phyloP scores from a whole-genome alignment of 1,140 invertebrate genomes.

The Panagrolaimus sp. region DNA sequence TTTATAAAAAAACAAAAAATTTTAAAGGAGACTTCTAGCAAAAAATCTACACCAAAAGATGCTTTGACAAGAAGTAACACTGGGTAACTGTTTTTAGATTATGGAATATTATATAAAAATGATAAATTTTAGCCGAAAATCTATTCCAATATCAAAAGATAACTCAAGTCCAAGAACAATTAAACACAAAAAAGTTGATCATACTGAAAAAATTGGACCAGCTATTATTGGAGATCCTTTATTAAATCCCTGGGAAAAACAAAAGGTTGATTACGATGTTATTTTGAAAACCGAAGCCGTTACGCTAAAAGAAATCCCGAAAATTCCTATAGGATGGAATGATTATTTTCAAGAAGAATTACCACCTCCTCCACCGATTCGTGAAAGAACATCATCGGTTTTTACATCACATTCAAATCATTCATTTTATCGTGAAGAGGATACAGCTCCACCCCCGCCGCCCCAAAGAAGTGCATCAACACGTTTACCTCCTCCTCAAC shows the following conservation, averaged over 20 bases:
- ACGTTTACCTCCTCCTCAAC: background rate
- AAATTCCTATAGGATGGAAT: background rate
- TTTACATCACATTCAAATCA: background rate
- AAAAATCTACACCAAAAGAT: background rate
- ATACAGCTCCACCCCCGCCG: background rate
- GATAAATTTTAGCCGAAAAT: too few species aligned
- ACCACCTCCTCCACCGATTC: background rate
- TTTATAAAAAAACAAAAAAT: background rate
- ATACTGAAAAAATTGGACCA: too few species aligned
- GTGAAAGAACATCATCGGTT: background rate
- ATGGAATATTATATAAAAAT: too few species aligned
- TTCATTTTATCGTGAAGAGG: background rate
- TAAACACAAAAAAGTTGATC: too few species aligned
- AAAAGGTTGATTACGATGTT: too few species aligned
- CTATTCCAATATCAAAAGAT: too few species aligned
- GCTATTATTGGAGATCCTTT: too few species aligned
- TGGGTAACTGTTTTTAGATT: too few species aligned
- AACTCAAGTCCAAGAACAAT: too few species aligned
- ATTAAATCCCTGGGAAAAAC: too few species aligned
- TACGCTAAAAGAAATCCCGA: background rate
- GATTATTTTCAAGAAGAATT: background rate
- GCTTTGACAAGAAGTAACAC: too few species aligned
- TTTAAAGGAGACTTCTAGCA: background rate
- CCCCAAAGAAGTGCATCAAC: background rate
- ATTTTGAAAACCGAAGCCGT: too few species aligned